Conservation (phyloP, 2,888 invertebrate genomes). For the Stenchaetothrips biformis region DNA sequence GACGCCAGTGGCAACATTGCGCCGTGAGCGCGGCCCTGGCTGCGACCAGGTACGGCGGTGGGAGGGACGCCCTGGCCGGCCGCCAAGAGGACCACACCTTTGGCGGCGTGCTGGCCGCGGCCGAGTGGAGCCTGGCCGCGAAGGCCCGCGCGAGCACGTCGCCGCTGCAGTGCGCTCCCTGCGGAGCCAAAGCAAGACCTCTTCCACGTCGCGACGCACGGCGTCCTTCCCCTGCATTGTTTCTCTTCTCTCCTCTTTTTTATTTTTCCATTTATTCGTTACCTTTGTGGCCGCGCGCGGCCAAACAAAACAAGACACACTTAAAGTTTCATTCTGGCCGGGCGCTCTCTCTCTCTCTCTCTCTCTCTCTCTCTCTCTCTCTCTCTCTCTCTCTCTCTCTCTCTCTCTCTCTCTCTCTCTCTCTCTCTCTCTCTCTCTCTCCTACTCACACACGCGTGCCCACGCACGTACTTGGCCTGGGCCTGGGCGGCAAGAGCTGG, state of each 20-base stretch:
- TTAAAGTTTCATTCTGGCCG: background rate
- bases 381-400: background rate
- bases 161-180: too few species aligned
- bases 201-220: too few species aligned
- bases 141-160: too few species aligned
- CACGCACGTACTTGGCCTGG: background rate
- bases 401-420: background rate
- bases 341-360: background rate
- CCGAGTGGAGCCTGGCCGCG: too few species aligned
- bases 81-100: too few species aligned
- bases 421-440: background rate
- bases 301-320: background rate
- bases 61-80: too few species aligned
- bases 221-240: background rate
- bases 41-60: too few species aligned
- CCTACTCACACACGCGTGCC: background rate
- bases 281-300: background rate
- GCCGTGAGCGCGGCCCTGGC: too few species aligned
- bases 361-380: background rate
- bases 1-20: too few species aligned
- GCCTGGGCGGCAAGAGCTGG: background rate
- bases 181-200: too few species aligned
- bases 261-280: background rate
- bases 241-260: background rate
- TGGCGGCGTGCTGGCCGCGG: too few species aligned